Percentiles rank a stretch among this genome's conserved stretches.
phyloP scores from a whole-genome alignment of 2,113 vertebrate species.

The Mirza zaza region DNA sequence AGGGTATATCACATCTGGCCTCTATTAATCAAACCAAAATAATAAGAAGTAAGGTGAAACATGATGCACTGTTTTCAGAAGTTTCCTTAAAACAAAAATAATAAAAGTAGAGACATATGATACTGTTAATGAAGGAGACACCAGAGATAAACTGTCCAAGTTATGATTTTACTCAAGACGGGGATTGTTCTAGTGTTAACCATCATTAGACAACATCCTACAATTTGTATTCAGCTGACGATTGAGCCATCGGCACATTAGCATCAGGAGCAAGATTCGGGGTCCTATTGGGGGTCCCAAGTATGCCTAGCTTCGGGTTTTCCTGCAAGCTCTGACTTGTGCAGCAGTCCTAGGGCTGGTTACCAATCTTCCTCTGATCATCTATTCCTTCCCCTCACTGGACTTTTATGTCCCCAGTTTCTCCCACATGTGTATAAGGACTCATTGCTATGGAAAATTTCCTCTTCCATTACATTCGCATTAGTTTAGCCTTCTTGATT shows the following conservation, averaged over 20 bases:
- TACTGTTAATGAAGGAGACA: background rate
- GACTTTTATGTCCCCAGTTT: background rate
- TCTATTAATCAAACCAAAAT: background rate
- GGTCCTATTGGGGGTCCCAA: background rate
- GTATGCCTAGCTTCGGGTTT: background rate
- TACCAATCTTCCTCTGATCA: too few species aligned
- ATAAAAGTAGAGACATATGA: background rate
- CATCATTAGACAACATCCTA: too few species aligned
- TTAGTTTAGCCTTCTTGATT: too few species aligned
- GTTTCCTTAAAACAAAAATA: background rate
- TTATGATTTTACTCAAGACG: background rate
- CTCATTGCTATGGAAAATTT: background rate
- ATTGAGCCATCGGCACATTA: background rate
- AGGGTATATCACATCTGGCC: background rate
- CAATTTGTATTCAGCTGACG: background rate
- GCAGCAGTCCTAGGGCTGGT: fast-evolving
- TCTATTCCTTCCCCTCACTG: background rate
- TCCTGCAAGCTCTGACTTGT: background rate
- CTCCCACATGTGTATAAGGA: background rate
- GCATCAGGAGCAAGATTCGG: too few species aligned
- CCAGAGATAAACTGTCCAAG: background rate
- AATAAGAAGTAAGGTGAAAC: background rate
- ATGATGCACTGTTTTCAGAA: background rate
- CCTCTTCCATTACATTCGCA: background rate
- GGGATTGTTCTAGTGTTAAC: background rate